Evolutionary conservation across 2,888 invertebrate species (phyloP), one percentile per base, ranked within the genome.

Genomic region (Metalampra italica): DNA sequence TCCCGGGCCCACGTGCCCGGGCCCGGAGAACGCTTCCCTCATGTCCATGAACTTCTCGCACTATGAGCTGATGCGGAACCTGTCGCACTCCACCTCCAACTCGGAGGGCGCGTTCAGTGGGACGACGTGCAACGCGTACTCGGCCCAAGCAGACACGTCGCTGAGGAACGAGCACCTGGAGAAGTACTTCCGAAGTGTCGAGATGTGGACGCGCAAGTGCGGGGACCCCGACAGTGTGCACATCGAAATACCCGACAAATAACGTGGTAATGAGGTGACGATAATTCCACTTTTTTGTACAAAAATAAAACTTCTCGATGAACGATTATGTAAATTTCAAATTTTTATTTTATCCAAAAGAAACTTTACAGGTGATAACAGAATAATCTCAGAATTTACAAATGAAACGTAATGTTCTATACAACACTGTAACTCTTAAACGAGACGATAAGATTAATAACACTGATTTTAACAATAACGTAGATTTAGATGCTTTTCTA

Each of bases 401-500:
- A 88, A 88, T 82, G 63, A 87, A 86, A 78, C 75, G 68, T 86
- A 87, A 75, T 77, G 71, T 83, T 87, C 87, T 88, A 88, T 88
- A 89, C 89, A 88, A 87, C 86, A 89, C 84, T 83, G 82, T 83
- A 83, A 86, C 85, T 82, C 83, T 86, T 87, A 88, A 85, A 85
- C 83, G 83, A 86, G 86, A 86, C 78, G 78, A 85, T 80, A 84
- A 86, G 85, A 82, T 85, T 85, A 80, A 76, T 79, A 88, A 89
- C 89, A 88, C 80, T 88, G 83, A 89, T 82, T 49, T n/a, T 86
- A 88, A 88, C 86, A 83, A 86, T 82, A 86, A 86, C 82, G 71
- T 80, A 81, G 83, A 80, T 71, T 79, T 76, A 78, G 79, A 76
- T 75, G 65, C 62, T 71, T 77, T 76, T 80, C 85, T 87, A 86